These are phyloP conservation scores for Yoshiicerus persimilis DNA, from an alignment of 1,140 invertebrate genomes.

Conservation along the genomic window DNA sequence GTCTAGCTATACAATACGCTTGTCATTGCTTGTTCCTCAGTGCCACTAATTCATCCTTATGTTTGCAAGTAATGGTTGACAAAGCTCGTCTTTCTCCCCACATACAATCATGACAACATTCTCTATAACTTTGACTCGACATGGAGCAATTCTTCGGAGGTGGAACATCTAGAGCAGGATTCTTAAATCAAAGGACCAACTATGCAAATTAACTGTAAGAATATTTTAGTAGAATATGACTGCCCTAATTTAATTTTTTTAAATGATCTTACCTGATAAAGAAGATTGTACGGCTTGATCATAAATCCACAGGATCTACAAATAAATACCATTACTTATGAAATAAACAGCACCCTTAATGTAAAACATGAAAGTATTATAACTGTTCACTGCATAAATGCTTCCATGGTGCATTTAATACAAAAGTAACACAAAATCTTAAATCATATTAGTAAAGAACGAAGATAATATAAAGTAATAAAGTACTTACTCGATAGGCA, in stretches of 20 bases:
- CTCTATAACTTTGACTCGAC: background rate
- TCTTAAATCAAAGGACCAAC: background rate
- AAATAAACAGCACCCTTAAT: no score
- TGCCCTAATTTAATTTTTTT: background rate
- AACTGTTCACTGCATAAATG: no score
- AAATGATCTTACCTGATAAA: background rate
- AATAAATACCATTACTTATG: no score
- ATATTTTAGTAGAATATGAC: background rate
- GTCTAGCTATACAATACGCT: no score
- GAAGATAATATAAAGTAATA: background rate
- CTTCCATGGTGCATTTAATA: no score
- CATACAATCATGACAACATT: background rate
- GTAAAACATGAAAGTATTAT: background rate
- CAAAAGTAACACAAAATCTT: no score
- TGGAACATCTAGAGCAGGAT: constrained; percentile 45
- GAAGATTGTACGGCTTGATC: constrained; percentile 45
- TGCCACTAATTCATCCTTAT: background rate
- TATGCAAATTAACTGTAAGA: no score
- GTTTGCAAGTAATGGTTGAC: background rate
- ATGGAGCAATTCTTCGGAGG: constrained; percentile 3
- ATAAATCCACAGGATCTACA: constrained; percentile 45
- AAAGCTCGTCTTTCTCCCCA: background rate
- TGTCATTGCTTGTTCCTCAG: no score
- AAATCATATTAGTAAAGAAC: no score
- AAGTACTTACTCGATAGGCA: constrained; percentile 45